Evolutionary conservation across 64 coral and sea anemone genomes (phyloP), one percentile per base, ranked within the genome.

Genomic region (Actinia tenebrosa): DNA sequence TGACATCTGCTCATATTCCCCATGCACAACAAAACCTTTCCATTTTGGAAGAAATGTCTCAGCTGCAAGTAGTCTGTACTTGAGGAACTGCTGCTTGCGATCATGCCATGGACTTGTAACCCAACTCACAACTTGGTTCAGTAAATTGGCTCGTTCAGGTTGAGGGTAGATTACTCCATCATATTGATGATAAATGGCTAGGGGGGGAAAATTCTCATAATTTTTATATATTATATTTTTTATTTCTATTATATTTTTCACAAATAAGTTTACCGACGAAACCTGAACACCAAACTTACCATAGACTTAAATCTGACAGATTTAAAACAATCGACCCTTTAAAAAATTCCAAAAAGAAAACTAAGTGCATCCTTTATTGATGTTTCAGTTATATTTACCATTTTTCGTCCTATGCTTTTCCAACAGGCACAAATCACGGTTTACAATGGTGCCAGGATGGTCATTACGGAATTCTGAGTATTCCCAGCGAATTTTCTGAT

Each of bases 81-180:
- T 62, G 2, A 72, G 37, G 0, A 72, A 26, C n/a, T 30, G 69
- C 7, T 37, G 10, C 3, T 42, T 59, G 2, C 82, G 18, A 16
- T 62, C 42, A 52, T 18, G 0, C 18, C 61, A 0, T 45, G 44
- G 0, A 44, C 1, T 79, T 5, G 10, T 9, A 1, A 44, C 6
- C 77, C 77, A 79, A 10, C 0, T 37, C 17, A 0, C 4, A 19
- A 80, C 2, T 15, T 53, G 47, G 4, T n/a, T n/a, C n/a, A n/a
- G 10, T 46, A 0, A 50, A 53, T 16, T 45, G 45, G 13, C 15
- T 20, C 43, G 4, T 18, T 43, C 14, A 37, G 68, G 23, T 1
- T 22, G 22, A 0, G 85, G 62, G 68, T 88, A 92, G 44, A 87
- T 69, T 4, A 92, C 86, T 77, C 91, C 91, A 82, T 92, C 91